Percentiles rank a stretch among this genome's conserved stretches.
These are phyloP conservation scores for Ophioninae sp. DNA, from an alignment of 2,888 invertebrate species.

Conservation along the genomic window DNA sequence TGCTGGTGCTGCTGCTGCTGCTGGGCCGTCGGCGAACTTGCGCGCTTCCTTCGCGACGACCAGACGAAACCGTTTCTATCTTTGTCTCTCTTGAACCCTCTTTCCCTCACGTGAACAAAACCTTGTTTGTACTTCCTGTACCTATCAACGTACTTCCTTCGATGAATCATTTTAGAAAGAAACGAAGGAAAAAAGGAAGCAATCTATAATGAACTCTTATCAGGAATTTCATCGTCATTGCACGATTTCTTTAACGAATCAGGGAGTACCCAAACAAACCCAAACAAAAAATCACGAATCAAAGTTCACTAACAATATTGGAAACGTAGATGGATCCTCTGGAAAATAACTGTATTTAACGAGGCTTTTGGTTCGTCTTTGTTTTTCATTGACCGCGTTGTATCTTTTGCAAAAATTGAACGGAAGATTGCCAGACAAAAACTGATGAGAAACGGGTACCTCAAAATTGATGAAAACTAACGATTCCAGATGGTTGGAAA, in stretches of 20 bases:
- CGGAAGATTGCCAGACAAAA: neutral
- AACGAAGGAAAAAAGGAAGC: conserved; percentile 22
- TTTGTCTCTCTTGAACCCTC: conserved; percentile 5
- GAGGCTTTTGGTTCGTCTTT: no score
- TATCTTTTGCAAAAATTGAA: neutral
- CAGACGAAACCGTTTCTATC: conserved; percentile 31
- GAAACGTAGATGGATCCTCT: neutral
- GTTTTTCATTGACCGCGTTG: neutral
- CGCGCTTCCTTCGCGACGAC: conserved; percentile 55
- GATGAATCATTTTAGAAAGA: conserved; percentile 34
- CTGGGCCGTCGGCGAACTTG: conserved; percentile 60
- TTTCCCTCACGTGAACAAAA: conserved; percentile 3
- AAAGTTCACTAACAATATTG: conserved; percentile 14
- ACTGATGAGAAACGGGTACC: no score
- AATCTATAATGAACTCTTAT: conserved; percentile 51
- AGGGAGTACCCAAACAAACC: conserved; percentile 19
- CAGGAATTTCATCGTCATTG: conserved; percentile 34
- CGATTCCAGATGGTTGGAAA: neutral
- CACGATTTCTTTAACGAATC: conserved; percentile 40
- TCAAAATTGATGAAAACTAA: neutral
- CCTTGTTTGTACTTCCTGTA: conserved; percentile 36
- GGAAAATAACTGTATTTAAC: no score
- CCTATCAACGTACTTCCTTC: conserved; percentile 48
- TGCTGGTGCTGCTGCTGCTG: conserved; percentile 53
- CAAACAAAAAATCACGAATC: conserved; percentile 37